Evolutionary conservation across 2,888 invertebrate species (phyloP).

Genomic region (Perizoma flavofasciatum): DNA sequence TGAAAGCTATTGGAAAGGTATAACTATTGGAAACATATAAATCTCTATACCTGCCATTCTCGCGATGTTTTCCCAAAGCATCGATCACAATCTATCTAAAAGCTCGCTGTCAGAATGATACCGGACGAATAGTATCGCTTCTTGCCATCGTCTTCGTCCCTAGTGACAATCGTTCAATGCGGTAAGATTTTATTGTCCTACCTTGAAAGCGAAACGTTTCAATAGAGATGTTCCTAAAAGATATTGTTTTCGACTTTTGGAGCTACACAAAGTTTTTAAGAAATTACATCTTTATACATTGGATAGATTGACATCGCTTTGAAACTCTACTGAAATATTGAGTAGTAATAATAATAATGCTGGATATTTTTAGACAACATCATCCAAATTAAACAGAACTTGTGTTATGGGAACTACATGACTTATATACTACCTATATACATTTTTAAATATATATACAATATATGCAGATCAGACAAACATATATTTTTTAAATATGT

Average conservation of each 20-base stretch:
- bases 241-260: slow-evolving; percentile 13
- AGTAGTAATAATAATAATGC: too few species aligned
- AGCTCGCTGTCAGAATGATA: slow-evolving; percentile 37
- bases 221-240: slow-evolving; percentile 33
- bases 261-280: neutral
- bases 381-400: too few species aligned
- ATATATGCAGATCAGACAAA: too few species aligned
- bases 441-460: too few species aligned
- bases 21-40: slow-evolving; percentile 1
- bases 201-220: slow-evolving; percentile 44
- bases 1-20: neutral
- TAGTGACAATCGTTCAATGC: slow-evolving; percentile 47
- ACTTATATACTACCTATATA: too few species aligned
- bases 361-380: too few species aligned
- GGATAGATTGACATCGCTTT: too few species aligned
- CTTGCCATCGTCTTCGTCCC: slow-evolving; percentile 42
- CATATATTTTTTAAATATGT: too few species aligned
- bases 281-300: too few species aligned
- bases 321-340: too few species aligned
- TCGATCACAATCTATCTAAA: slow-evolving; percentile 41
- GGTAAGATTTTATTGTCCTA: slow-evolving; percentile 39
- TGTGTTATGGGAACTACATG: too few species aligned
- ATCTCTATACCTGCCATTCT: slow-evolving; percentile 11
- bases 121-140: slow-evolving; percentile 40
- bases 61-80: slow-evolving; percentile 29